phyloP scores from a whole-genome alignment of 2,113 vertebrate species.

The Rutilus rutilus region DNA sequence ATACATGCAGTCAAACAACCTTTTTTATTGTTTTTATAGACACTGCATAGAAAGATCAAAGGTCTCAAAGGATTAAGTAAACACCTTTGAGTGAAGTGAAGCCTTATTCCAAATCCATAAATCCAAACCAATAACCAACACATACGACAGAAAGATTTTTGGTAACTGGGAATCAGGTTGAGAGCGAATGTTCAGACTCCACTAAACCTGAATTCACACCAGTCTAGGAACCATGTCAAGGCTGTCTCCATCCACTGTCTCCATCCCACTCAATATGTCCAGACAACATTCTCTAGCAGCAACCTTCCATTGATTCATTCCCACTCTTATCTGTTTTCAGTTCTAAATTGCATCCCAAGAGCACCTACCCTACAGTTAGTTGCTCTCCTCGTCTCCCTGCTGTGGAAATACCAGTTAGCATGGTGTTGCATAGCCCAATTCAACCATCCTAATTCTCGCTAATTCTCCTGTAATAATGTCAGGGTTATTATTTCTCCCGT shows the following conservation, averaged over 20 bases:
- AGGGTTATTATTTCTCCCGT: conserved; percentile 37
- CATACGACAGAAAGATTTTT: conserved; percentile 34
- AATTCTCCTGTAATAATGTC: conserved; percentile 19
- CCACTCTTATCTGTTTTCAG: conserved; percentile 55
- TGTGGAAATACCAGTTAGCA: conserved; percentile 30
- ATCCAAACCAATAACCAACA: conserved; percentile 24
- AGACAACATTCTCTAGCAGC: conserved; percentile 36
- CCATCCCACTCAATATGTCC: conserved; percentile 40
- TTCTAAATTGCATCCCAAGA: conserved; percentile 35
- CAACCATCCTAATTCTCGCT: conserved; percentile 41
- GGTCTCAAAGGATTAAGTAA: not conserved
- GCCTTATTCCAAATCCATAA: not conserved
- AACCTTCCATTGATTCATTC: conserved; percentile 59
- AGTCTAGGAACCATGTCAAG: conserved; percentile 34
- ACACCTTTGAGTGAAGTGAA: not conserved
- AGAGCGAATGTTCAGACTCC: conserved; percentile 39
- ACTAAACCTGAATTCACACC: conserved; percentile 41
- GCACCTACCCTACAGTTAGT: conserved; percentile 9
- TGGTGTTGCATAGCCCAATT: conserved; percentile 44
- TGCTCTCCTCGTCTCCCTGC: not conserved
- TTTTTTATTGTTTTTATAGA: not conserved
- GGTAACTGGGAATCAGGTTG: conserved; percentile 52
- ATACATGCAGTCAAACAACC: not conserved
- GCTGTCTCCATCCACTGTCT: conserved; percentile 31
- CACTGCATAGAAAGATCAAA: not conserved